Evolutionary conservation across 2,113 vertebrate genomes (phyloP), one percentile per base, ranked within the genome.

Genomic region (Bucco capensis): DNA sequence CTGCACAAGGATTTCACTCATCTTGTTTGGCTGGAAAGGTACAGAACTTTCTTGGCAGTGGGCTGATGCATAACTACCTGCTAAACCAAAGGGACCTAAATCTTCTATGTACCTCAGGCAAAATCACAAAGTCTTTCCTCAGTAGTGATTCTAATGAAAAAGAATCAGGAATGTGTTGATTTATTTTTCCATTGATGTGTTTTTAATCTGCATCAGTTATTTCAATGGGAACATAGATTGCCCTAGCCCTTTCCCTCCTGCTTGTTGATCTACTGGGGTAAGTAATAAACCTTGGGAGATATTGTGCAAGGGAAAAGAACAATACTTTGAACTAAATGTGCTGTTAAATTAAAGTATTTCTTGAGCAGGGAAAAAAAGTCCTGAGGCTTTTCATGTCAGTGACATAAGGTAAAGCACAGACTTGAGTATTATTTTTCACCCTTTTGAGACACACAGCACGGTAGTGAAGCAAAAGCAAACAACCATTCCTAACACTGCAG

Each of bases 321-420:
- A 92, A 89, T 91, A 74, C 89, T 95, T 92, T 47, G 84, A 95
- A 89, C 66, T 92, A 92, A 89, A 96, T 91, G 90, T 96, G 65
- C 90, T 83, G 69, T 93, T 95, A 94, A 75, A 76, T 94, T 95
- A 73, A 96, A 93, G 67, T 18, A 9, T 47, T 65, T 92, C 94
- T 92, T 56, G 50, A 94, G 72, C 92, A 86, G 51, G 46, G 75
- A 80, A 94, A 80, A 94, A 74, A 90, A 69, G 73, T 85, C 91
- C 90, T 72, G 67, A 94, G 92, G 74, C 65, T 72, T 91, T 95
- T 88, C 50, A 78, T 50, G 57, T 91, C 67, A 71, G 42, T 78
- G 84, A 91, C 89, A 93, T 79, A 89, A 81, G 38, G 50, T 64
- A 92, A 79, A 47, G 46, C 80, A 50, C 18, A 86, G 30, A 88